A percentile compares a stretch with the other conserved stretches of the same genome.
These are phyloP conservation scores for Rambutsinella grinnellia DNA, from an alignment of 2,888 invertebrate genomes.

Conservation along the genomic window DNA sequence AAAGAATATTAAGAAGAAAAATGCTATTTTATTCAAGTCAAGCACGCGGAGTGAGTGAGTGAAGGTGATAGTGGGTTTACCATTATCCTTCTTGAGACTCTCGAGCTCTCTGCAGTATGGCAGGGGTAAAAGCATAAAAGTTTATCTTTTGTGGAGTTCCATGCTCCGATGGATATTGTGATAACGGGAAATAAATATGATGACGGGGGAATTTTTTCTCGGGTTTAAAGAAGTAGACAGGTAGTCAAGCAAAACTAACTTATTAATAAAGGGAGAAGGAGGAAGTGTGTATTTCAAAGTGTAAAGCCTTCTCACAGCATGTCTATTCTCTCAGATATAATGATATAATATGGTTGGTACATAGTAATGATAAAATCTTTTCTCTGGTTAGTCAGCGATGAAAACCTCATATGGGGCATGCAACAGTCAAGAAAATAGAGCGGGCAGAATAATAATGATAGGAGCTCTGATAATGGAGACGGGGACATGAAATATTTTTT, in stretches of 20 bases:
- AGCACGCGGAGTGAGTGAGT: slow-evolving; percentile 17
- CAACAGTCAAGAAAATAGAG: slow-evolving; percentile 36
- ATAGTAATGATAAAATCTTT: slow-evolving; percentile 5
- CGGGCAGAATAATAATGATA: not conserved
- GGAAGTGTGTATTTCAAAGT: not conserved
- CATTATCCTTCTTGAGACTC: not conserved
- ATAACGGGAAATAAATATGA: slow-evolving; percentile 23
- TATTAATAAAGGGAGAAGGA: slow-evolving; percentile 41
- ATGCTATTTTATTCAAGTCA: slow-evolving; percentile 38
- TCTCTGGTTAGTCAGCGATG: not conserved
- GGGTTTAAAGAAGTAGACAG: slow-evolving; percentile 20
- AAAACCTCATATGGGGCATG: slow-evolving; percentile 28
- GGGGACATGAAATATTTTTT: not conserved
- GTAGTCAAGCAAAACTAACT: slow-evolving; percentile 39
- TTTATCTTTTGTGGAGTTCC: not conserved
- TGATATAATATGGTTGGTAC: not conserved
- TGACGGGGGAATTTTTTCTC: slow-evolving; percentile 17
- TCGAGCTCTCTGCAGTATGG: not conserved
- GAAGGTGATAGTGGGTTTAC: not conserved
- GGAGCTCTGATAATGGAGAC: not conserved
- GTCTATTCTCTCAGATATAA: not conserved
- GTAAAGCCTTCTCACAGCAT: no score
- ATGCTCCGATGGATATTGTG: slow-evolving; percentile 10
- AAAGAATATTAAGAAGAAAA: not conserved
- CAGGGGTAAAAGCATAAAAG: not conserved